Evolutionary conservation across 2,797 vertebrate genomes (phyloP).

Genomic region (Crocodylus rhombifer): DNA sequence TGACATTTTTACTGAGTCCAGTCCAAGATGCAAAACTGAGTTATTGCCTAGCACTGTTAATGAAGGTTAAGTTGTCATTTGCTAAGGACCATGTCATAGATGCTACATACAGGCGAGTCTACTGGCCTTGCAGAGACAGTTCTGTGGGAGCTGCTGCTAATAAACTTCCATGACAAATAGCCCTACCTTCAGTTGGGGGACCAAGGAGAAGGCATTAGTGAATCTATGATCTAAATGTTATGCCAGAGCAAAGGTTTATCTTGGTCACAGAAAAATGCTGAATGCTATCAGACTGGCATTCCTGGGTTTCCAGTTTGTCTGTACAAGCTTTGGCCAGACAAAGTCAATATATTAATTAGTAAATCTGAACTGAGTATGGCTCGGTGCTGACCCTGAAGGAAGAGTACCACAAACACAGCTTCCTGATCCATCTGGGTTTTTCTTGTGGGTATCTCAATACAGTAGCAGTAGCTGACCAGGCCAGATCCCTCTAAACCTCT

Average conservation of each 20-base stretch:
- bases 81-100: not conserved
- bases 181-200: not conserved
- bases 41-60: not conserved
- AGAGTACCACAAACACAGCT: not conserved
- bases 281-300: not conserved
- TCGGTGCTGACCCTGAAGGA: not conserved
- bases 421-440: not conserved
- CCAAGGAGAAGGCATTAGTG: not conserved
- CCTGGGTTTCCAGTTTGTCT: not conserved
- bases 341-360: not conserved
- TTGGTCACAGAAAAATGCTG: not conserved
- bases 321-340: not conserved
- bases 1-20: not conserved
- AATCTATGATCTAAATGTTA: not conserved
- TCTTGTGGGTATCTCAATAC: not conserved
- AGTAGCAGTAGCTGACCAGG: not conserved
- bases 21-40: fast-evolving
- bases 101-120: not conserved
- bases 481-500: not conserved
- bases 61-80: not conserved
- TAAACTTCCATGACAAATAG: not conserved
- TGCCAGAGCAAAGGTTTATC: not conserved
- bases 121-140: not conserved
- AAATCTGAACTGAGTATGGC: not conserved
- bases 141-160: not conserved